A percentile compares a stretch with the other conserved stretches of the same genome.
Conservation (phyloP, 2,113 vertebrate species). For the Hippocampus comes region DNA sequence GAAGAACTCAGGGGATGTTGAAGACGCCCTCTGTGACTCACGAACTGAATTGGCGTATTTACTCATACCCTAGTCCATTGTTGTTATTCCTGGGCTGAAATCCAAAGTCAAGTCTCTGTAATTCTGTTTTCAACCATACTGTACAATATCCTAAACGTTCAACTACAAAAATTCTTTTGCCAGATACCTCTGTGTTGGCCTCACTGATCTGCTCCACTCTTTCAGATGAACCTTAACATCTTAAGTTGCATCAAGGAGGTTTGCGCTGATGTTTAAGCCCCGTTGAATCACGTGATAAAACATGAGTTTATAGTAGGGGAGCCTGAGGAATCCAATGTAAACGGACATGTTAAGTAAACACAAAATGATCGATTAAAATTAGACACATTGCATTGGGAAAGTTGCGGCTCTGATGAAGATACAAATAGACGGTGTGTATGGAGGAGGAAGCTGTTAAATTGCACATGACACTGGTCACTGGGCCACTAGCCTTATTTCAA, state of each 20-base stretch:
- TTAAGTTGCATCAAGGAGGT: slow-evolving; percentile 4
- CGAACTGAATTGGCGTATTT: neutral
- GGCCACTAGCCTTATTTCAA: slow-evolving; percentile 29
- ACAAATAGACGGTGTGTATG: slow-evolving; percentile 1
- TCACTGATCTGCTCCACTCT: neutral
- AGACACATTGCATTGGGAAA: neutral
- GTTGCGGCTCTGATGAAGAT: slow-evolving; percentile 7
- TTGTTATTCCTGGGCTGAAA: neutral
- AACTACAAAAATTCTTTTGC: neutral
- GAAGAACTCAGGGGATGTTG: neutral
- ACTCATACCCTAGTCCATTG: neutral
- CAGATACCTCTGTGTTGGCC: neutral
- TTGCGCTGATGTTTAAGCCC: neutral
- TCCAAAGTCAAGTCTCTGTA: slow-evolving; percentile 1
- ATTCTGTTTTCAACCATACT: neutral
- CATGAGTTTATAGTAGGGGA: neutral
- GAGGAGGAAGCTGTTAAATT: slow-evolving; percentile 4
- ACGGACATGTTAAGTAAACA: slow-evolving; percentile 2
- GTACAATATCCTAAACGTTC: neutral
- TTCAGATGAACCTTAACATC: neutral
- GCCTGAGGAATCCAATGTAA: slow-evolving; percentile 9
- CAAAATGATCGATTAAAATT: neutral
- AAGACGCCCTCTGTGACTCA: neutral
- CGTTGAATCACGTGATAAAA: neutral
- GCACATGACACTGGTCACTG: slow-evolving; percentile 48